Base-by-base conservation (phyloP, 2,797 vertebrate species). In the Gallinago nigripennis region DNA sequence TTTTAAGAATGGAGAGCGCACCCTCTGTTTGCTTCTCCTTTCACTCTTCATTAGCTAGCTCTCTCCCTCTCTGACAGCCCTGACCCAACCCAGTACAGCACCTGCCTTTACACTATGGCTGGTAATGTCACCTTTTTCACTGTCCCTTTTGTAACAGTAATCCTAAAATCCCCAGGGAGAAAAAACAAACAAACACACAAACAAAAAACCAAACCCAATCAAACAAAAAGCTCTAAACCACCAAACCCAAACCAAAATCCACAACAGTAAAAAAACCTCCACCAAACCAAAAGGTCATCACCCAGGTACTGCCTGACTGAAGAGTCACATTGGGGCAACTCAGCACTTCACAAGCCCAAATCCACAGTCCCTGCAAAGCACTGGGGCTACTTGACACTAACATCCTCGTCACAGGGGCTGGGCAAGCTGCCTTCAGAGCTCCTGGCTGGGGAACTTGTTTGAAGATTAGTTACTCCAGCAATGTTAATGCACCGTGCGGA, bases 81-180 rank as follows among this genome's bases (percentile, higher is more conserved):
- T 28, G 5, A 64, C 28, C 33, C 70, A 82, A 41, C 16, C 11
- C 37, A 50, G 8, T 6, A 31, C 17, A 72, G 51, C 31, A 17
- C 18, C 6, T 2, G 3, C n/a, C 48, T 58, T 57, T 39, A 43
- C 6, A 0, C 17, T 8, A 7, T 1, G 57, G 37, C 50, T 50
- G 18, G 19, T 7, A 60, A 14, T 3, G 6, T 28, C 16, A n/a
- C 11, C 10, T 27, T 81, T 88, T 81, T 2, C 58, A 51, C 11
- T 9, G 9, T 11, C 1, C 19, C 33, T 82, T 61, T 8, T 30
- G 16, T 61, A 50, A 61, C n/a, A 66, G 13, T 17, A 78, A 86
- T 20, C 43, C 18, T 31, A 25, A 76, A 91, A 63, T 60, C 20
- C 31, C 9, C 11, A 51, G 20, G 12, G 37, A 45, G 81, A 64